phyloP scores from a whole-genome alignment of 2,888 invertebrate genomes.

The Leptopilina syphax region DNA sequence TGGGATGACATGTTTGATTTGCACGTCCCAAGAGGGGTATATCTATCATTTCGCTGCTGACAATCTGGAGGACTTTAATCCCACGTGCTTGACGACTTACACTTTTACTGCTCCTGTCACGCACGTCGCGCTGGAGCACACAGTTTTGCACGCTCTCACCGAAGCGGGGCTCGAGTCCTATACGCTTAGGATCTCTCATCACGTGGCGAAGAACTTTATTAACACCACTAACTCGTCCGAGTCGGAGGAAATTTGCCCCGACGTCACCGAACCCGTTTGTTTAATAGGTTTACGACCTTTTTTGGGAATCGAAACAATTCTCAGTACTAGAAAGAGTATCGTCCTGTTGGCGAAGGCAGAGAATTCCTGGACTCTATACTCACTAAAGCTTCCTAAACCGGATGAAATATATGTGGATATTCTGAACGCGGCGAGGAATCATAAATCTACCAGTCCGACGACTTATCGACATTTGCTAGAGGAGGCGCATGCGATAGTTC shows the following conservation, averaged over 20 bases:
- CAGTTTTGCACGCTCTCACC: constrained; percentile 85
- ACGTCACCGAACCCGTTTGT: constrained; percentile 81
- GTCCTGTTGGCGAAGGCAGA: constrained; percentile 80
- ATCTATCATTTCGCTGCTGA: constrained; percentile 82
- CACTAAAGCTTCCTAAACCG: constrained; percentile 82
- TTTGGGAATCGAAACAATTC: constrained; percentile 80
- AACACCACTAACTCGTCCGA: constrained; percentile 71
- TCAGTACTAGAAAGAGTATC: constrained; percentile 78
- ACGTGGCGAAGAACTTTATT: constrained; percentile 78
- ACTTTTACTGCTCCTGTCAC: constrained; percentile 85
- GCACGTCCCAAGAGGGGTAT: constrained; percentile 84
- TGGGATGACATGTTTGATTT: constrained; percentile 82
- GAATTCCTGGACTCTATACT: constrained; percentile 86
- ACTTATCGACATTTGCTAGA: constrained; percentile 85
- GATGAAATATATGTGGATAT: constrained; percentile 84
- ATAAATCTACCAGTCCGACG: constrained; percentile 80
- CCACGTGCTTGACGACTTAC: constrained; percentile 77
- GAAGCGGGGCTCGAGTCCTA: constrained; percentile 88
- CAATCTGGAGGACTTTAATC: constrained; percentile 58
- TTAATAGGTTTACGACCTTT: constrained; percentile 84
- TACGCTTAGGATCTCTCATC: constrained; percentile 81
- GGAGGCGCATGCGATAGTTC: constrained; percentile 85
- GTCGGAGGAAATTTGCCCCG: constrained; percentile 78
- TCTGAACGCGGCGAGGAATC: constrained; percentile 82
- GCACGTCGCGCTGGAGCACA: constrained; percentile 83